Percentiles rank a stretch among this genome's conserved stretches.
These are phyloP conservation scores for Bagarius yarrelli DNA, from an alignment of 2,113 vertebrate species.

Conservation along the genomic window DNA sequence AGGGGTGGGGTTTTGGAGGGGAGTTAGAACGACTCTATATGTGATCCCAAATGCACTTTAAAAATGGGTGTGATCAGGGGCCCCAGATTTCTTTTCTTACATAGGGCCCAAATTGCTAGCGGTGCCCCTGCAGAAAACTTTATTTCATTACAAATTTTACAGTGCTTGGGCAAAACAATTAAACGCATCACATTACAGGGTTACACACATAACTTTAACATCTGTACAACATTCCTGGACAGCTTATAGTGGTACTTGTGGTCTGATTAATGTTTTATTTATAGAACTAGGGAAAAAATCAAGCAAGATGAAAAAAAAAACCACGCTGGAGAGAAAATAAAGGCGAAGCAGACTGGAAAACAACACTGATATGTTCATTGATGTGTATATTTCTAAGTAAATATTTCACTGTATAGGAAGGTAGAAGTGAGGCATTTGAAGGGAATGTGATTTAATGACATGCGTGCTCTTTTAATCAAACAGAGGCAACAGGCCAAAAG, in stretches of 20 bases:
- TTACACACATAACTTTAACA: constrained; percentile 49
- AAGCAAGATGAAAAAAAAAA: constrained; percentile 53
- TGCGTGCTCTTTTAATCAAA: constrained; percentile 6
- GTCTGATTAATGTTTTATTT: constrained; percentile 66
- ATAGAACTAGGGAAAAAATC: constrained; percentile 37
- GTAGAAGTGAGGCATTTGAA: neutral
- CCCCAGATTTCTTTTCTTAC: too few relatives aligned
- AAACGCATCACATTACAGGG: neutral
- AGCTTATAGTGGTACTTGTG: constrained; percentile 58
- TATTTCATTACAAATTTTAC: neutral
- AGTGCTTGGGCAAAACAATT: neutral
- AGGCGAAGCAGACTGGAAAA: neutral
- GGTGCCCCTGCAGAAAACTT: too few relatives aligned
- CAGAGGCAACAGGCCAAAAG: constrained; percentile 14
- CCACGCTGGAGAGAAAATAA: neutral
- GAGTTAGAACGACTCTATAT: too few relatives aligned
- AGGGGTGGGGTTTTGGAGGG: too few relatives aligned
- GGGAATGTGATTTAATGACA: constrained; percentile 24
- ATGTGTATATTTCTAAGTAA: neutral
- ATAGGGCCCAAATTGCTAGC: too few relatives aligned
- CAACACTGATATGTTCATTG: neutral
- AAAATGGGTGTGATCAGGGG: too few relatives aligned
- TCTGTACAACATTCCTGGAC: constrained; percentile 54
- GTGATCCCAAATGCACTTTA: too few relatives aligned
- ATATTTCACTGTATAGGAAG: constrained; percentile 7